Evolutionary conservation across 1,140 invertebrate genomes (phyloP).

Genomic region (Archegozetes longisetosus): DNA sequence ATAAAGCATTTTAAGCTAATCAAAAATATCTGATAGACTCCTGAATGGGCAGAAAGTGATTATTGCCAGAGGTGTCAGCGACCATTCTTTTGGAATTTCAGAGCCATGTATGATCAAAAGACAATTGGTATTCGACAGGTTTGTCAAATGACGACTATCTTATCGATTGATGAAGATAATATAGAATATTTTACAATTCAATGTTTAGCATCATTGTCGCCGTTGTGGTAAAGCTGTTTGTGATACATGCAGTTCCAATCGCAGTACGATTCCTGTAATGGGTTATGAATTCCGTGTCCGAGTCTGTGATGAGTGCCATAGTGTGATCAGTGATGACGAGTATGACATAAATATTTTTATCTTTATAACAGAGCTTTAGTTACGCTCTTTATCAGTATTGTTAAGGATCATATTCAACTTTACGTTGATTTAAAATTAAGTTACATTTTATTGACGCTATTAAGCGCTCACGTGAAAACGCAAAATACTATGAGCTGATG

Average conservation of each 20-base stretch:
- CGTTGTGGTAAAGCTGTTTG: conserved; percentile 82
- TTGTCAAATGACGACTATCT: background rate
- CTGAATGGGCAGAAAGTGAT: conserved; percentile 83
- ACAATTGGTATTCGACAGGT: conserved; percentile 67
- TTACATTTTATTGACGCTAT: too few species aligned
- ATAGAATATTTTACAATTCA: background rate
- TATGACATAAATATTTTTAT: conserved; percentile 15
- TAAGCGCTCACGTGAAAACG: too few species aligned
- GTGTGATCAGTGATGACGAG: conserved; percentile 61
- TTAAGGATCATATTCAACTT: conserved; percentile 6
- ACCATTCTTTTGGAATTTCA: conserved; percentile 97
- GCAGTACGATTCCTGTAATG: conserved; percentile 77
- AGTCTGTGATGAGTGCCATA: conserved; percentile 80
- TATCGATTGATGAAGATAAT: background rate
- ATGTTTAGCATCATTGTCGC: conserved; percentile 24
- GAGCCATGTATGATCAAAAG: conserved; percentile 93
- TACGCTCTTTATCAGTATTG: too few species aligned
- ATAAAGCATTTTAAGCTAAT: too few species aligned
- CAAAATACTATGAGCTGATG: too few species aligned
- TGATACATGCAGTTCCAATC: conserved; percentile 71
- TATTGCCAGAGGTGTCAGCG: conserved; percentile 77
- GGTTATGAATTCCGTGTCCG: conserved; percentile 95
- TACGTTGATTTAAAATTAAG: too few species aligned
- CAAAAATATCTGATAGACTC: conserved; percentile 42
- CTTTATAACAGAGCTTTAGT: too few species aligned